Conservation (phyloP, 1,140 invertebrate genomes). For the Geopemphigus sp. region DNA sequence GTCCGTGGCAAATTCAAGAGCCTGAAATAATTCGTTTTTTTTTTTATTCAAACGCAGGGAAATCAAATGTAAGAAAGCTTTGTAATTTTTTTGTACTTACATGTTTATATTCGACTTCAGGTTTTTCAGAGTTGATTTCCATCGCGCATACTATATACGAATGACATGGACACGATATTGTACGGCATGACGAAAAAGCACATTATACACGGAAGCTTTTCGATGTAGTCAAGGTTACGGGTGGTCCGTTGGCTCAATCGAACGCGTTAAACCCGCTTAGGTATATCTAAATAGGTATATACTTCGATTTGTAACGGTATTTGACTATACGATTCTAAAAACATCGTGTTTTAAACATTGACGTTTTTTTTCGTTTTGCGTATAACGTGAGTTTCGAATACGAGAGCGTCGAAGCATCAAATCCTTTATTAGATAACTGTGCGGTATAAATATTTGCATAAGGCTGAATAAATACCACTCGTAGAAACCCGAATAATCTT, state of each 20-base stretch:
- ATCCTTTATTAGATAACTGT: neutral
- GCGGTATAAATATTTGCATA: neutral
- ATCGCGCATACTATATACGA: neutral
- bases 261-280: neutral
- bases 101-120: neutral
- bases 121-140: neutral
- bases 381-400: neutral
- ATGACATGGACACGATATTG: neutral
- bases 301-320: neutral
- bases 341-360: neutral
- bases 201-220: neutral
- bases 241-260: conserved; percentile 7
- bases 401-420: neutral
- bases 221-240: conserved; percentile 37
- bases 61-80: neutral
- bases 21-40: neutral
- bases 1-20: conserved; percentile 3
- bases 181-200: neutral
- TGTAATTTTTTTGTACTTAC: neutral
- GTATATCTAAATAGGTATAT: neutral
- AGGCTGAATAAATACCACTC: neutral
- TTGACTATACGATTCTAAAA: neutral
- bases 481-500: neutral
- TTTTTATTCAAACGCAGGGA: neutral
- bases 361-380: neutral